These are phyloP conservation scores for Ectropis grisescens DNA, from an alignment of 1,140 invertebrate genomes.

Conservation along the genomic window DNA sequence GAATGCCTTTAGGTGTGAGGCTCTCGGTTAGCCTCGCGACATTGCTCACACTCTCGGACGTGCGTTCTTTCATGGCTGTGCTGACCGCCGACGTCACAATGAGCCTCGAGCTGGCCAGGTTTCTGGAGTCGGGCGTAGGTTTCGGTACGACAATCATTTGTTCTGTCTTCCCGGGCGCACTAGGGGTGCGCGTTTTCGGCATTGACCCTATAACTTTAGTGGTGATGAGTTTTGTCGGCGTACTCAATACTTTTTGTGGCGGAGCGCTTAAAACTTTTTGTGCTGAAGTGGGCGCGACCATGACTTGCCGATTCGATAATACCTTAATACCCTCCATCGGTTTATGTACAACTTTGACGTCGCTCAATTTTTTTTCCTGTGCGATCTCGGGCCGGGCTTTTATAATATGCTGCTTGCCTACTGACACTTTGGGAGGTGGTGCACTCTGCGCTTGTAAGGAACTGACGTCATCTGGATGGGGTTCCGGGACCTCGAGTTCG, in stretches of 20 bases:
- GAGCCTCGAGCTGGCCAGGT: slow-evolving; percentile 42
- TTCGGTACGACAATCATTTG: slow-evolving; percentile 67
- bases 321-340: slow-evolving; percentile 52
- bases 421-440: slow-evolving; percentile 27
- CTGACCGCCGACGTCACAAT: slow-evolving; percentile 45
- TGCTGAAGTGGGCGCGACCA: slow-evolving; percentile 39
- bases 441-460: slow-evolving; percentile 31
- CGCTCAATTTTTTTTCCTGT: slow-evolving; percentile 52
- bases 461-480: slow-evolving; percentile 36
- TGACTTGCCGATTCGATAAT: slow-evolving; percentile 50
- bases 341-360: slow-evolving; percentile 61
- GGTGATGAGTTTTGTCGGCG: slow-evolving; percentile 49
- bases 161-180: slow-evolving; percentile 38
- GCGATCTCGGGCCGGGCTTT: slow-evolving; percentile 42
- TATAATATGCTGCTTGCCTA: slow-evolving; percentile 55
- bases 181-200: slow-evolving; percentile 30
- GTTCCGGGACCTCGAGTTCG: slow-evolving; percentile 36
- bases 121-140: slow-evolving; percentile 37
- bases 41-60: slow-evolving; percentile 25
- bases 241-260: slow-evolving; percentile 42
- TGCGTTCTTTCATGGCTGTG: slow-evolving; percentile 35
- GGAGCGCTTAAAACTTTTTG: slow-evolving; percentile 46
- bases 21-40: slow-evolving; percentile 39
- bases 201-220: slow-evolving; percentile 57
- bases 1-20: slow-evolving; percentile 56